Conservation (phyloP, 2,113 vertebrate genomes). For the Pleuronectes platessa region DNA sequence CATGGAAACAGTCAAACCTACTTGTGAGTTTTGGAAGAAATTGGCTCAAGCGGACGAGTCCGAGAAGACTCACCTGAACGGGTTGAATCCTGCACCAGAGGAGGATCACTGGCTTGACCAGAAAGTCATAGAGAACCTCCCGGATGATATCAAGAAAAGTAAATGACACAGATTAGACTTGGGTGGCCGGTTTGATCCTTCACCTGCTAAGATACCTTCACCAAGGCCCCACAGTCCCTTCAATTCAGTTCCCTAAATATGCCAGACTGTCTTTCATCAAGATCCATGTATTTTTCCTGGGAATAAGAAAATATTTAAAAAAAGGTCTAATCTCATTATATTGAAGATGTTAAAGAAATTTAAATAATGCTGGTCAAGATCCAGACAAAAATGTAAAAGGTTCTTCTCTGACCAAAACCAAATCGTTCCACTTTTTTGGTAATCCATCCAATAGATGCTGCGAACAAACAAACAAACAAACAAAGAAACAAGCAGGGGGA, state of each 20-base stretch:
- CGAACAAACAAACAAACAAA: not conserved
- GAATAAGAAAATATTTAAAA: too few species aligned
- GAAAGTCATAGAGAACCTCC: conserved; percentile 76
- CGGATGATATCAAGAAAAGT: conserved; percentile 83
- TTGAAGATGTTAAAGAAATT: too few species aligned
- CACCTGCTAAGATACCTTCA: not conserved
- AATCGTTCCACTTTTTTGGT: too few species aligned
- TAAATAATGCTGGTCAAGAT: too few species aligned
- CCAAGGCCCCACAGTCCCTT: too few species aligned
- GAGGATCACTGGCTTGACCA: conserved; percentile 74
- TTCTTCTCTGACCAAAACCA: too few species aligned
- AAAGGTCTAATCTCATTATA: too few species aligned
- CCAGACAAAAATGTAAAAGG: not conserved
- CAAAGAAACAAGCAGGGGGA: too few species aligned
- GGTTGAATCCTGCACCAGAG: conserved; percentile 15
- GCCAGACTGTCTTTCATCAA: too few species aligned
- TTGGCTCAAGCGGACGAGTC: not conserved
- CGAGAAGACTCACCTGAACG: not conserved
- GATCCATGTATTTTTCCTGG: too few species aligned
- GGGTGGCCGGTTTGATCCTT: not conserved
- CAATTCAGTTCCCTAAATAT: too few species aligned
- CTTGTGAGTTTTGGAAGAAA: conserved; percentile 10
- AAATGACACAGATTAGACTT: not conserved
- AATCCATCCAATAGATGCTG: too few species aligned
- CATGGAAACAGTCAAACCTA: not conserved